A percentile compares a stretch with the other conserved stretches of the same genome.
These are phyloP conservation scores for Periophthalmus modestus DNA, from an alignment of 2,113 vertebrate genomes.

Conservation along the genomic window DNA sequence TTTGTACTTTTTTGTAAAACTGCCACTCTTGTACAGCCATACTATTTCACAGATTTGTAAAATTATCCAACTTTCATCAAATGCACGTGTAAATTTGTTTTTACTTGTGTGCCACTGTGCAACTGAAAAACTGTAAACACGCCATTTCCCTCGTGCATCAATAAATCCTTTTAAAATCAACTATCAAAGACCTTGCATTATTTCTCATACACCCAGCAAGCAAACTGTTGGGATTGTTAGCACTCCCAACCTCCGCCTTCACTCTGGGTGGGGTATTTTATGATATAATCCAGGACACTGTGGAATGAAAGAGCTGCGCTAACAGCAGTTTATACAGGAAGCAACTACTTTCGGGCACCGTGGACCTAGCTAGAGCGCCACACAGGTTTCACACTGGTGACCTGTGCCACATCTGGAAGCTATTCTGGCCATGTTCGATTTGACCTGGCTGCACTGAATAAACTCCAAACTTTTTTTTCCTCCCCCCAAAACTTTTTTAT, in stretches of 20 bases:
- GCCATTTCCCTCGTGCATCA: not conserved
- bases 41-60: not conserved
- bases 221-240: not conserved
- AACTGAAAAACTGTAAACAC: no score
- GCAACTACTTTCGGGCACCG: slow-evolving; percentile 84
- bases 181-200: not conserved
- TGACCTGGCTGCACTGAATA: slow-evolving; percentile 93
- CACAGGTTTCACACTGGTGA: slow-evolving; percentile 65
- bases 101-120: no score
- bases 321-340: slow-evolving; percentile 93
- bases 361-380: slow-evolving; percentile 61
- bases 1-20: no score
- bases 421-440: slow-evolving; percentile 91
- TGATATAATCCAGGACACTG: slow-evolving; percentile 88
- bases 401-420: slow-evolving; percentile 93
- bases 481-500: slow-evolving; percentile 69
- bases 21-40: not conserved
- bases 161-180: not conserved
- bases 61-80: no score
- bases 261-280: slow-evolving; percentile 44
- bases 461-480: slow-evolving; percentile 71
- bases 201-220: not conserved
- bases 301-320: slow-evolving; percentile 83
- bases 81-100: no score
- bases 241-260: not conserved